Evolutionary conservation across 1,140 invertebrate genomes (phyloP).

Genomic region (Sitobion miscanthi): DNA sequence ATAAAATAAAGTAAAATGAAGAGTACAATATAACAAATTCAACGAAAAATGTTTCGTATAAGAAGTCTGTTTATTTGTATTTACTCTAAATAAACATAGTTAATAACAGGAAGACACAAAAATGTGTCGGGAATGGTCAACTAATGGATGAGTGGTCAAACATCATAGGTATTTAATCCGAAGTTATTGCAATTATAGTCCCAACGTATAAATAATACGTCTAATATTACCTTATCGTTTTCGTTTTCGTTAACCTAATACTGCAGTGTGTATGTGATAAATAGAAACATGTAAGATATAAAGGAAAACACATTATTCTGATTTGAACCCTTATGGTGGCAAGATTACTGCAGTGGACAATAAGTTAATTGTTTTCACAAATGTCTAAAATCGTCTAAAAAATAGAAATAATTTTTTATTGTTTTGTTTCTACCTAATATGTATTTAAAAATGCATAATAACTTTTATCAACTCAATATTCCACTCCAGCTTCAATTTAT

Average conservation of each 20-base stretch:
- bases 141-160: not conserved
- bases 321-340: not conserved
- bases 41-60: not conserved
- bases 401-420: too few relatives aligned
- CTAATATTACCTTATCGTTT: not conserved
- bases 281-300: not conserved
- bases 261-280: not conserved
- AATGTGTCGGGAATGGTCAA: not conserved
- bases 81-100: too few relatives aligned
- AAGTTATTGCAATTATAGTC: not conserved
- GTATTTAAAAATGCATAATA: not conserved
- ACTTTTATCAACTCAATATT: not conserved
- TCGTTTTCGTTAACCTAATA: not conserved
- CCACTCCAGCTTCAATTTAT: not conserved
- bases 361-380: not conserved
- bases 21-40: not conserved
- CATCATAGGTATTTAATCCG: not conserved
- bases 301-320: not conserved
- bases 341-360: not conserved
- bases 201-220: too few relatives aligned
- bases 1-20: not conserved
- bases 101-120: not conserved
- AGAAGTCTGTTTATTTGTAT: too few relatives aligned
- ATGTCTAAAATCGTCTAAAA: not conserved
- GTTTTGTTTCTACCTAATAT: not conserved